Base-by-base conservation (phyloP, 1,140 invertebrate genomes). In the Tetramorium alpestre region DNA sequence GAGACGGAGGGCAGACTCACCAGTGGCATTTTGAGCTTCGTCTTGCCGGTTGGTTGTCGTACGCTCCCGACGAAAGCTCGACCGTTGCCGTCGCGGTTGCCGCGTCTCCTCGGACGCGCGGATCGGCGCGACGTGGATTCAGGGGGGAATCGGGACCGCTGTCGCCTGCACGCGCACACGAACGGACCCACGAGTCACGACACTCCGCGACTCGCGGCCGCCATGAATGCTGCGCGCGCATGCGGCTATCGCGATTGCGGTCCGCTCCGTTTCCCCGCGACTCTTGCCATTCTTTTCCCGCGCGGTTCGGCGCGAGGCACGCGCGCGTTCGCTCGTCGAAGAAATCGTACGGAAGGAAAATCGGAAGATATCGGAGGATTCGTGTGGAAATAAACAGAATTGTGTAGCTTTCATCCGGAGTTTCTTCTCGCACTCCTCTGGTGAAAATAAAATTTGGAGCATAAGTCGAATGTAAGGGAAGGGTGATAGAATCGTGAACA, bases 11-110 rank as follows among this genome's bases (percentile, higher is more conserved):
- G 49, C 22, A 47, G 49, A 92, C 92, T 93, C 80, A 94, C 93
- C 93, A 94, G 86, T 84, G 93, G 90, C 93, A 94, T 94, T 94
- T 93, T 94, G 88, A 93, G 92, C 92, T 94, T 94, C 93, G 93
- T 94, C 78, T 92, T 93, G 91, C 64, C 70, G 88, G 86, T 70
- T 87, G 73, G 33, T 25, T 73, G 56, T 22, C 51, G 54, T 69
- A 88, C 84, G 33, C 10, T 33, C 56, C 41, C 11, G 78, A 82
- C 25, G 73, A 85, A 73, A 87, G 60, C 72, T 78, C 88, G 64
- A 85, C 56, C 78, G 11, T 44, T 25, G 25, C 25, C n/a, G 78
- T 87, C 77, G 28, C 44, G n/a, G 4, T 13, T 16, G 22, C 18
- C 41, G 41, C 47, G 54, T 8, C n/a, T 38, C 11, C 69, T 18